A percentile compares a stretch with the other conserved stretches of the same genome.
Evolutionary conservation across 2,797 vertebrate species (phyloP).

Genomic region (Pantherophis vulpinus): DNA sequence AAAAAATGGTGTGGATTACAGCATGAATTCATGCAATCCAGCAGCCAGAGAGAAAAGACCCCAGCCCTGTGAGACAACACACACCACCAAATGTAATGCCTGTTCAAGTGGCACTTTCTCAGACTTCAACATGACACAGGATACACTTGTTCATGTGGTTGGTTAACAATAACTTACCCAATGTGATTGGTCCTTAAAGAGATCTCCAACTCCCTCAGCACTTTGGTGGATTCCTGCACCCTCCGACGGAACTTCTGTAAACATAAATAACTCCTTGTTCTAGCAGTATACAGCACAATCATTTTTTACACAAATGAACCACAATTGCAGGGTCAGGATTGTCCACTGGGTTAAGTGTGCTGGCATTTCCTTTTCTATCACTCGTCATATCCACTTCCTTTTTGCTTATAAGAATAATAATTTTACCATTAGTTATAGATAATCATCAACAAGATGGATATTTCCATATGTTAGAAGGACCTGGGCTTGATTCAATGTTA

Average conservation of each 20-base stretch:
- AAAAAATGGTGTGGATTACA: neutral
- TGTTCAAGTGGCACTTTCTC: neutral
- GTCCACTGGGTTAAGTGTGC: neutral
- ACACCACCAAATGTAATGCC: no score
- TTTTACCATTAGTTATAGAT: neutral
- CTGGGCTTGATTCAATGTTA: neutral
- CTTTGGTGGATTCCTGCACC: conserved; percentile 95
- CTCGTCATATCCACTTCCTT: neutral
- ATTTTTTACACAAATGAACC: neutral
- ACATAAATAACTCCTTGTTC: conserved; percentile 15
- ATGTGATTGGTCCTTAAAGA: conserved; percentile 96
- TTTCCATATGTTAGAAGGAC: neutral
- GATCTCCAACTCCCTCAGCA: conserved; percentile 93
- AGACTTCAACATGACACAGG: neutral
- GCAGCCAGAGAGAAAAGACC: neutral
- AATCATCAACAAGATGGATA: neutral
- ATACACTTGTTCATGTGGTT: neutral
- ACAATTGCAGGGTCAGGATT: neutral
- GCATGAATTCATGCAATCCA: neutral
- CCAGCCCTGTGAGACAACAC: neutral
- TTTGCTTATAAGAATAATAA: neutral
- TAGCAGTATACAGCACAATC: neutral
- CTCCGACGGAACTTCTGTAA: conserved; percentile 93
- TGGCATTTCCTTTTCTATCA: neutral
- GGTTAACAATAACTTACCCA: conserved; percentile 76